Evolutionary conservation across 2,888 invertebrate species (phyloP).

Genomic region (Eupithecia vulgata): DNA sequence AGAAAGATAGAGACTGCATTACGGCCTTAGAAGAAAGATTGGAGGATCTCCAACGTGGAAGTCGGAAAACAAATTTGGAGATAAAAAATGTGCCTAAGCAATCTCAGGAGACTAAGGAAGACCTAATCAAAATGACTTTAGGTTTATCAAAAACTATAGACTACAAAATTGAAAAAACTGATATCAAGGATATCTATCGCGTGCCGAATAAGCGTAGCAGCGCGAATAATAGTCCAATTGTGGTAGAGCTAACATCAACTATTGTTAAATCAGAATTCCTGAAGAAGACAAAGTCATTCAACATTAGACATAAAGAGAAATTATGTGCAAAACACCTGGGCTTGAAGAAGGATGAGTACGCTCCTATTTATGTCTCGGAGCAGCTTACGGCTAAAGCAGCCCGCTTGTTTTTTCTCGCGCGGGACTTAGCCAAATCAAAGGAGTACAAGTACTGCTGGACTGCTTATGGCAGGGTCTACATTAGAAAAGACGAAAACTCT

Average conservation of each 20-base stretch:
- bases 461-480: not conserved
- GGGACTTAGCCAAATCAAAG: too few species aligned
- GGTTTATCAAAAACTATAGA: not conserved
- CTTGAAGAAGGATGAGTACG: not conserved
- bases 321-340: conserved; percentile 9
- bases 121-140: not conserved
- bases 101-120: not conserved
- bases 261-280: conserved; percentile 11
- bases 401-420: too few species aligned
- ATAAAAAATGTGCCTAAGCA: too few species aligned
- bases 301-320: not conserved
- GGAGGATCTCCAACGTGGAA: too few species aligned
- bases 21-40: too few species aligned
- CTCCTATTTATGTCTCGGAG: conserved; percentile 4
- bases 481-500: conserved; percentile 11
- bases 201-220: not conserved
- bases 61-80: too few species aligned
- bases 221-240: conserved; percentile 3
- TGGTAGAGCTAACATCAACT: not conserved
- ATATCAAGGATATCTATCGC: not conserved
- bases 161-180: not conserved
- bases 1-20: not conserved
- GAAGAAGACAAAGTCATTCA: not conserved
- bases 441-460: too few species aligned
- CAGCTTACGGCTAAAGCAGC: too few species aligned